These are phyloP conservation scores for Disparrhopalites patrizii DNA, from an alignment of 2,888 invertebrate species.

Conservation along the genomic window DNA sequence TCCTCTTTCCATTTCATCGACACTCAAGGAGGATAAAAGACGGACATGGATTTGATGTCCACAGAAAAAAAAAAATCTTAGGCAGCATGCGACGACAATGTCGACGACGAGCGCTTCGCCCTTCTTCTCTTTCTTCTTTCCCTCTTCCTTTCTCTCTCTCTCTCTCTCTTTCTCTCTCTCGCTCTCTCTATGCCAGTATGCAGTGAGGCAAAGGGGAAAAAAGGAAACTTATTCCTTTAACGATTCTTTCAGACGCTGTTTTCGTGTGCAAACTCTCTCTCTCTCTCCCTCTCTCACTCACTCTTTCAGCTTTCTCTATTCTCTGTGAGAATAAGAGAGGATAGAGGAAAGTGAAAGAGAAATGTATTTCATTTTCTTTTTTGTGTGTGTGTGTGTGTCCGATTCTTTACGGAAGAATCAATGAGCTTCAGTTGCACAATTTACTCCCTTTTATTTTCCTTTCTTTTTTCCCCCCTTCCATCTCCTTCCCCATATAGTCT, in stretches of 20 bases:
- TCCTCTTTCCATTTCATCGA: constrained; percentile 21
- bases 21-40: constrained; percentile 17
- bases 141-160: background rate
- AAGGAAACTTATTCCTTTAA: background rate
- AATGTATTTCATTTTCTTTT: constrained; percentile 20
- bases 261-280: no score
- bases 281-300: background rate
- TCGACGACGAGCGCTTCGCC: background rate
- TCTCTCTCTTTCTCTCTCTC: background rate
- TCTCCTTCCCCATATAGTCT: background rate
- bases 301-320: no score
- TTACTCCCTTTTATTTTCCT: constrained; percentile 7
- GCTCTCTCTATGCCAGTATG: no score
- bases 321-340: no score
- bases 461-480: background rate
- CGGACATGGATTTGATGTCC: constrained; percentile 17
- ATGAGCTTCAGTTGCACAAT: constrained; percentile 20
- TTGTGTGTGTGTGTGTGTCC: constrained; percentile 5
- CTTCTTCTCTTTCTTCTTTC: constrained; percentile 10
- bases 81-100: constrained; percentile 2
- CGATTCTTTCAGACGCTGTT: no score
- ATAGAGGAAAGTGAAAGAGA: background rate
- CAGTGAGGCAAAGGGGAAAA: no score
- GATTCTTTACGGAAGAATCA: constrained; percentile 11
- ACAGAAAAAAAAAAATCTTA: background rate